A percentile compares a stretch with the other conserved stretches of the same genome.
These are phyloP conservation scores for Peromyscus attwateri DNA, from an alignment of 2,797 vertebrate genomes.

Conservation along the genomic window DNA sequence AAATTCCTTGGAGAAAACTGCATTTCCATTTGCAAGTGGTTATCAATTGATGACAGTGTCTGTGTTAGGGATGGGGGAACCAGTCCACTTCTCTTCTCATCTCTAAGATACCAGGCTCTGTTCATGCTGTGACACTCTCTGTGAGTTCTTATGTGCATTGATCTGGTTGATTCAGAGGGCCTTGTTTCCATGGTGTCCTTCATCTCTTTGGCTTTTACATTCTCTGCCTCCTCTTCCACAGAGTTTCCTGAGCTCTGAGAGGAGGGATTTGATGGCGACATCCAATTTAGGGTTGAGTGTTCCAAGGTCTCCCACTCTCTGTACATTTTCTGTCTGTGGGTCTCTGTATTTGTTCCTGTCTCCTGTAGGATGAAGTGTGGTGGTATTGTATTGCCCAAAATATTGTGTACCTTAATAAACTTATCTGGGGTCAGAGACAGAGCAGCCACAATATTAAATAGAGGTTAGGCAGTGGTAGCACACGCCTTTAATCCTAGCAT, in stretches of 20 bases:
- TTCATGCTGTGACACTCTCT: background rate
- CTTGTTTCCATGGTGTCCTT: background rate
- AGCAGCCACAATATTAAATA: no score
- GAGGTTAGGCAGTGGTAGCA: no score
- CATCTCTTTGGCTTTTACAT: background rate
- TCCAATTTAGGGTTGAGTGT: background rate
- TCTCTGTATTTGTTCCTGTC: background rate
- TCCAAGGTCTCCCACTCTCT: background rate
- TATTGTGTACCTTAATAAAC: no score
- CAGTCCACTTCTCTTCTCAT: background rate
- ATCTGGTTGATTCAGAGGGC: background rate
- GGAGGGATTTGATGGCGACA: background rate
- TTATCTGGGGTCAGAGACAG: no score
- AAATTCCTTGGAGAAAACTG: background rate
- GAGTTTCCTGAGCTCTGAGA: background rate
- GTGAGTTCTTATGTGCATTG: background rate
- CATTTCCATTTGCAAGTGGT: background rate
- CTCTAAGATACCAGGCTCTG: background rate
- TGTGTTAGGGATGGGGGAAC: background rate
- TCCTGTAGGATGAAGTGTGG: background rate
- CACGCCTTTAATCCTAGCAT: no score
- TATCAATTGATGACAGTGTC: background rate
- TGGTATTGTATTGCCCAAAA: no score
- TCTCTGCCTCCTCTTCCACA: background rate
- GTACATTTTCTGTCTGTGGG: background rate